Percentiles rank a stretch among this genome's conserved stretches.
Conservation (phyloP, 2,888 invertebrate genomes). For the Lasioglossum vierecki region DNA sequence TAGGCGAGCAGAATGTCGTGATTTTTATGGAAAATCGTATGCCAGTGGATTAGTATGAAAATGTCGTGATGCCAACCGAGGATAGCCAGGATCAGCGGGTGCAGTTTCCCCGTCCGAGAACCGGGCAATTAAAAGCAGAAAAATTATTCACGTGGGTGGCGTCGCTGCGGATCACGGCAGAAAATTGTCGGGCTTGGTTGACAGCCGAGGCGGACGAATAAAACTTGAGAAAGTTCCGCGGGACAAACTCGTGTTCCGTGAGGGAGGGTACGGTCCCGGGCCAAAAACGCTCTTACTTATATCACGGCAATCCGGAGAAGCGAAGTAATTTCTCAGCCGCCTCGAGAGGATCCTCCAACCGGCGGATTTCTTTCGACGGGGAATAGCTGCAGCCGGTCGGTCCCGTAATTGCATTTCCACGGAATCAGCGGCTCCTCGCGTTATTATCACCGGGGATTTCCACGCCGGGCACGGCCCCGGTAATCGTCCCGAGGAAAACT, state of each 20-base stretch:
- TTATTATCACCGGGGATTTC: slow-evolving; percentile 68
- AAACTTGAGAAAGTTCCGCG: slow-evolving; percentile 25
- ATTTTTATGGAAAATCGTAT: no score
- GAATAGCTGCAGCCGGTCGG: slow-evolving; percentile 47
- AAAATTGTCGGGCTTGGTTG: slow-evolving; percentile 21
- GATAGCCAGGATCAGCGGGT: no score
- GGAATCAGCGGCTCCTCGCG: slow-evolving; percentile 61
- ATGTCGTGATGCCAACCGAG: no score
- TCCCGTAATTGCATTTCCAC: slow-evolving; percentile 68
- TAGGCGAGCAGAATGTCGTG: no score
- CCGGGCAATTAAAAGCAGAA: neutral
- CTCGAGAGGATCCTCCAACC: slow-evolving; percentile 52
- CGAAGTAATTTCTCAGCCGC: slow-evolving; percentile 60
- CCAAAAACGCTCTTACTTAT: slow-evolving; percentile 54
- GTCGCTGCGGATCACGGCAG: neutral
- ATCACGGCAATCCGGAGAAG: slow-evolving; percentile 56
- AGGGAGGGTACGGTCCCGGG: neutral
- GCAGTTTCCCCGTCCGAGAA: neutral
- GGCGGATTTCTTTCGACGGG: slow-evolving; percentile 63
- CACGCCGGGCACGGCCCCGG: slow-evolving; percentile 37
- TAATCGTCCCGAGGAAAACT: slow-evolving; percentile 66
- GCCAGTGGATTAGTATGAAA: no score
- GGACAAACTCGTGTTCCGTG: slow-evolving; percentile 42
- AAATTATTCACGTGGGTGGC: neutral
- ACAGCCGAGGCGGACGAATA: slow-evolving; percentile 11